Percentiles rank a stretch among this genome's conserved stretches.
Evolutionary conservation across 2,113 vertebrate genomes (phyloP).

Genomic region (Daboia siamensis): DNA sequence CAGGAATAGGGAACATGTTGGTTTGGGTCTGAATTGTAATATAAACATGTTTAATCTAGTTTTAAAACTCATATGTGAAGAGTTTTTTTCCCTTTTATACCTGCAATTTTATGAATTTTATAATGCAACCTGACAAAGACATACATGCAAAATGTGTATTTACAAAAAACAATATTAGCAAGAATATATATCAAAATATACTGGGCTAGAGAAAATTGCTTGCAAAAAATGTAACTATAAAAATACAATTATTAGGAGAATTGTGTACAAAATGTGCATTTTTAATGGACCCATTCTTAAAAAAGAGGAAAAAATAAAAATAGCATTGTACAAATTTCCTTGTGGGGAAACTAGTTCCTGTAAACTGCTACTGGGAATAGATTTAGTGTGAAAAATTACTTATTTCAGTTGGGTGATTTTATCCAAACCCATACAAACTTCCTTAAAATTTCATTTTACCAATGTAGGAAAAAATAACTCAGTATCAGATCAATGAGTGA

Average conservation of each 20-base stretch:
- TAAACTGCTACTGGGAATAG: not conserved
- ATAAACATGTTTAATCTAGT: not conserved
- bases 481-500: not conserved
- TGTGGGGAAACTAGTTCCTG: not conserved
- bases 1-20: not conserved
- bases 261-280: not conserved
- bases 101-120: not conserved
- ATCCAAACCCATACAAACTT: not conserved
- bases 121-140: not conserved
- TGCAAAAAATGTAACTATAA: not conserved
- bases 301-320: not conserved
- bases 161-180: not conserved
- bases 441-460: not conserved
- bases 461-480: not conserved
- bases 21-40: not conserved
- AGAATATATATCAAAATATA: not conserved
- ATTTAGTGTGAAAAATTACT: not conserved
- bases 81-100: not conserved
- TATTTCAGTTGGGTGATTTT: not conserved
- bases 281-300: not conserved
- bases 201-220: not conserved
- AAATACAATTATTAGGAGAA: not conserved
- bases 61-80: not conserved
- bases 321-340: not conserved
- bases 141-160: not conserved